phyloP scores from a whole-genome alignment of 1,140 invertebrate genomes.

The Grapholita molesta region DNA sequence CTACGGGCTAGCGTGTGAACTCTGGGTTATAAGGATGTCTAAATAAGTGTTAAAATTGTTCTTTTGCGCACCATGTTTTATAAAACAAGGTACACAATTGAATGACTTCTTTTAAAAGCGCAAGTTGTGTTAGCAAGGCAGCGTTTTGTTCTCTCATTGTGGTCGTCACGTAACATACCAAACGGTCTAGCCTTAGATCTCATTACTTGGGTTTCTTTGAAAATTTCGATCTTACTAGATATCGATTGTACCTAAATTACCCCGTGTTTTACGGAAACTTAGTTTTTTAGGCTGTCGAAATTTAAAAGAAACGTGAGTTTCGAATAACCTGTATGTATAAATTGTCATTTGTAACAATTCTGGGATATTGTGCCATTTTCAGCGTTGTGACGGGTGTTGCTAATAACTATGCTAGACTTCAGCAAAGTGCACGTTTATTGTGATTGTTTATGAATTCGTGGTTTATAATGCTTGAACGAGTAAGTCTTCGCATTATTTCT shows the following conservation, averaged over 20 bases:
- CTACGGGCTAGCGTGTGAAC: not conserved
- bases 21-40: not conserved
- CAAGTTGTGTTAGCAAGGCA: not conserved
- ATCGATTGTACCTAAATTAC: not conserved
- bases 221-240: conserved; percentile 22
- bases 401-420: conserved; percentile 19
- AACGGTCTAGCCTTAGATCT: conserved; percentile 17
- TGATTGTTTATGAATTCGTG: not conserved
- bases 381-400: conserved; percentile 38
- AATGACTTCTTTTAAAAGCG: not conserved
- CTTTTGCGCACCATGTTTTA: not conserved
- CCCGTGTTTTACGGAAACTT: not conserved
- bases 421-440: conserved; percentile 4
- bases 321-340: conserved; percentile 6
- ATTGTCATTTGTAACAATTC: conserved; percentile 28
- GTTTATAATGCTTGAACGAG: conserved; percentile 23
- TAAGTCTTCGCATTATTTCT: not conserved
- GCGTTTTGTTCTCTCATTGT: conserved; percentile 22
- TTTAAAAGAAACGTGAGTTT: conserved; percentile 29
- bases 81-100: not conserved
- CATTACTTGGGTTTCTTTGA: conserved; percentile 28
- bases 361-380: conserved; percentile 52
- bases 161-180: conserved; percentile 16
- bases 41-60: not conserved
- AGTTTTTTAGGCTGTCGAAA: conserved; percentile 22